phyloP scores from a whole-genome alignment of 35 echinoderm and acorn worm species.

The Eucidaris tribuloides region DNA sequence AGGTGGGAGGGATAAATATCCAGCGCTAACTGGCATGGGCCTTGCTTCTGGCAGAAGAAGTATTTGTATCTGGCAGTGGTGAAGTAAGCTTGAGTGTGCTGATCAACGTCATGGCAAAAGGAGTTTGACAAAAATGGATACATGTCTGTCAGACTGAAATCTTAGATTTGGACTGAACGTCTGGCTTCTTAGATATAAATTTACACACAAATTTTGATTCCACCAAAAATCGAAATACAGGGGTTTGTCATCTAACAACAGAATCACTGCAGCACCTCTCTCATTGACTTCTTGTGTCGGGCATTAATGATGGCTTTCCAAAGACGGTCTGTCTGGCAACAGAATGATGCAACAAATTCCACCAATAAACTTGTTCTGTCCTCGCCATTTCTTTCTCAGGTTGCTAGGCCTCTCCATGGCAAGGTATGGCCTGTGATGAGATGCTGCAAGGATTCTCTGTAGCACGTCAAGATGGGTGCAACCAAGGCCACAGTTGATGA shows the following conservation, averaged over 20 bases:
- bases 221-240: not conserved
- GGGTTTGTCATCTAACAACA: not conserved
- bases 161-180: too few species aligned
- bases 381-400: slow-evolving; percentile 13
- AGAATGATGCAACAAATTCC: not conserved
- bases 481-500: slow-evolving; percentile 90
- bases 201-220: too few species aligned
- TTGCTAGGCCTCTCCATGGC: slow-evolving; percentile 96
- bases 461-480: slow-evolving; percentile 84
- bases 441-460: slow-evolving; percentile 95
- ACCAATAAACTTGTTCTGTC: not conserved
- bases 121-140: too few species aligned
- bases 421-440: slow-evolving; percentile 81
- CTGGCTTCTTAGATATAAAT: too few species aligned
- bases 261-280: not conserved
- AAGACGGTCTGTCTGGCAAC: not conserved
- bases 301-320: not conserved
- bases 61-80: too few species aligned
- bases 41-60: too few species aligned
- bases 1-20: too few species aligned
- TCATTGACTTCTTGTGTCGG: not conserved
- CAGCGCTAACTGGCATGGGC: too few species aligned
- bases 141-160: too few species aligned
- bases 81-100: too few species aligned
- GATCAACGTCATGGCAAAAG: too few species aligned